Percentiles rank a stretch among this genome's conserved stretches.
Conservation (phyloP, 2,797 vertebrate species). For the Esox lucius region DNA sequence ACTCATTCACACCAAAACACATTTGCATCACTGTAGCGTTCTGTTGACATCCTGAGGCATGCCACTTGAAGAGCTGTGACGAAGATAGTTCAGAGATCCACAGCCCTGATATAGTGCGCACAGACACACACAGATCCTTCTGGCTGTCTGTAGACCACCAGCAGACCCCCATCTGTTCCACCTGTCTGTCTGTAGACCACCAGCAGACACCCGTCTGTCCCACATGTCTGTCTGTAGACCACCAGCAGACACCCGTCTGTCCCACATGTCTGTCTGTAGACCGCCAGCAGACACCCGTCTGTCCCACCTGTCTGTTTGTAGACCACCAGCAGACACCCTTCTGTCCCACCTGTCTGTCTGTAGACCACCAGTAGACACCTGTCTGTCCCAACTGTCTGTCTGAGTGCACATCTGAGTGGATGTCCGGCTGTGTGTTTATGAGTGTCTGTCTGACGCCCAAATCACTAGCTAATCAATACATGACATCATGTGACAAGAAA, state of each 20-base stretch:
- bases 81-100: no score
- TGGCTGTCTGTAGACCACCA: not conserved
- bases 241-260: not conserved
- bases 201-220: not conserved
- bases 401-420: not conserved
- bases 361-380: not conserved
- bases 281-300: slow-evolving; percentile 14
- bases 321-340: slow-evolving; percentile 25
- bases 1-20: no score
- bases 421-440: not conserved
- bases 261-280: slow-evolving; percentile 42
- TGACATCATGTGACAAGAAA: slow-evolving; percentile 2
- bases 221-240: not conserved
- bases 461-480: not conserved
- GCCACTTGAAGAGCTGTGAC: no score
- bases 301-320: slow-evolving; percentile 37
- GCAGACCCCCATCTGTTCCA: not conserved
- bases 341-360: slow-evolving; percentile 42
- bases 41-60: no score
- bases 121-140: no score
- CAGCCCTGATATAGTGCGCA: no score
- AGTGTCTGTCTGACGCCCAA: not conserved
- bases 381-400: slow-evolving; percentile 42
- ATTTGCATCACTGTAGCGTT: no score
- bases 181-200: not conserved